Percentiles rank a stretch among this genome's conserved stretches.
phyloP scores from a whole-genome alignment of 2,113 vertebrate species.

The Atractosteus spatula region DNA sequence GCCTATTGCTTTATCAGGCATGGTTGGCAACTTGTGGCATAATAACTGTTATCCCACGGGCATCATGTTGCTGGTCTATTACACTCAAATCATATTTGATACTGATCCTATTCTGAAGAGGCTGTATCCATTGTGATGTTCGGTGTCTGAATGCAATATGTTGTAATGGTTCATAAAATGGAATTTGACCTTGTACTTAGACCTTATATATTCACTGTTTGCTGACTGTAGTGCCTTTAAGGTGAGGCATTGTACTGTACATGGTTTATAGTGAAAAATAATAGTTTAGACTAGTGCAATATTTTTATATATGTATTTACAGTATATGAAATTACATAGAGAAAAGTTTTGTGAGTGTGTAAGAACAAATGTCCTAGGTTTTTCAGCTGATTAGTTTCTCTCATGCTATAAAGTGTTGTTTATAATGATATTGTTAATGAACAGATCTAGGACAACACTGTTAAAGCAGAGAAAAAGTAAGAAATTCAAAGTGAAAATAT shows the following conservation, averaged over 20 bases:
- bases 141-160: constrained; percentile 53
- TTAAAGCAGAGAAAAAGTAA: too few species aligned
- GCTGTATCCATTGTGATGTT: constrained; percentile 53
- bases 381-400: too few species aligned
- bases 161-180: constrained; percentile 33
- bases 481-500: too few species aligned
- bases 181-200: constrained; percentile 50
- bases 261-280: not conserved
- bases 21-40: constrained; percentile 38
- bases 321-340: constrained; percentile 6
- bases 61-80: constrained; percentile 42
- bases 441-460: too few species aligned
- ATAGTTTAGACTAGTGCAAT: constrained; percentile 25
- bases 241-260: constrained; percentile 21
- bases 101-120: constrained; percentile 57
- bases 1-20: constrained; percentile 53
- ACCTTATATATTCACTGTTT: constrained; percentile 33
- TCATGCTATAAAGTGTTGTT: too few species aligned
- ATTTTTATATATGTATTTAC: constrained; percentile 7
- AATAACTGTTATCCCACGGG: constrained; percentile 56
- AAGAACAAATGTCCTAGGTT: too few species aligned
- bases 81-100: constrained; percentile 55
- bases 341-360: too few species aligned
- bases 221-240: constrained; percentile 28
- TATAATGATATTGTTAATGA: too few species aligned